A percentile compares a stretch with the other conserved stretches of the same genome.
phyloP scores from a whole-genome alignment of 2,888 invertebrate genomes.

The Adineta ricciae region DNA sequence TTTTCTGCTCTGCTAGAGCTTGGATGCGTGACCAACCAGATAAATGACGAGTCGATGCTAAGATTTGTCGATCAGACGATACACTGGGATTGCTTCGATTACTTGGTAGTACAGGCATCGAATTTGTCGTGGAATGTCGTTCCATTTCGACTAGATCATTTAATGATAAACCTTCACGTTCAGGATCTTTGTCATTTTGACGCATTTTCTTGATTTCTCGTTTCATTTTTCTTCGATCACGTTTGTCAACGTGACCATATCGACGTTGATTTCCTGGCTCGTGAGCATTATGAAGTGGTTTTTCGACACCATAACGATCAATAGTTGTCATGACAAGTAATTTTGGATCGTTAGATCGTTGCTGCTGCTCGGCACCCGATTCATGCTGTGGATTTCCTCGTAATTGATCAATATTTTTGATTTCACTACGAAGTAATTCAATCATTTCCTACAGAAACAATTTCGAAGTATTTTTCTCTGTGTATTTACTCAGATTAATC shows the following conservation, averaged over 20 bases:
- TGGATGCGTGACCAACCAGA: constrained; percentile 10
- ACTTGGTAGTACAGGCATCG: neutral
- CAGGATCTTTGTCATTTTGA: constrained; percentile 13
- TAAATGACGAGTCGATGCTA: constrained; percentile 1
- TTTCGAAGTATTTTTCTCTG: neutral
- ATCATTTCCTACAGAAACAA: neutral
- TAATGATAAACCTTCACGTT: constrained; percentile 15
- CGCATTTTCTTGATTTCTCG: neutral
- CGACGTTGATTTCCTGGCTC: neutral
- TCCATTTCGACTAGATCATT: constrained; percentile 10
- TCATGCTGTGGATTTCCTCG: neutral
- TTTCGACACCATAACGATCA: constrained; percentile 17
- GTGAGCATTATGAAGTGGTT: neutral
- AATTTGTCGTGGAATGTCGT: neutral
- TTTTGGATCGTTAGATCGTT: neutral
- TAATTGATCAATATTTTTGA: neutral
- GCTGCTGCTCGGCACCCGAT: neutral
- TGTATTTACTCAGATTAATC: neutral
- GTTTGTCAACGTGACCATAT: neutral
- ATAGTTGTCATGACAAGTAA: constrained; percentile 4
- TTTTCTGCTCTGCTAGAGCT: neutral
- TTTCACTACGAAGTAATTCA: constrained; percentile 9
- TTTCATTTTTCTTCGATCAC: constrained; percentile 3
- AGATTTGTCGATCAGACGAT: neutral
- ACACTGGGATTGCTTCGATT: neutral